Percentiles rank a stretch among this genome's conserved stretches.
phyloP scores from a whole-genome alignment of 1,140 invertebrate species.

The Aporrectodea caliginosa region DNA sequence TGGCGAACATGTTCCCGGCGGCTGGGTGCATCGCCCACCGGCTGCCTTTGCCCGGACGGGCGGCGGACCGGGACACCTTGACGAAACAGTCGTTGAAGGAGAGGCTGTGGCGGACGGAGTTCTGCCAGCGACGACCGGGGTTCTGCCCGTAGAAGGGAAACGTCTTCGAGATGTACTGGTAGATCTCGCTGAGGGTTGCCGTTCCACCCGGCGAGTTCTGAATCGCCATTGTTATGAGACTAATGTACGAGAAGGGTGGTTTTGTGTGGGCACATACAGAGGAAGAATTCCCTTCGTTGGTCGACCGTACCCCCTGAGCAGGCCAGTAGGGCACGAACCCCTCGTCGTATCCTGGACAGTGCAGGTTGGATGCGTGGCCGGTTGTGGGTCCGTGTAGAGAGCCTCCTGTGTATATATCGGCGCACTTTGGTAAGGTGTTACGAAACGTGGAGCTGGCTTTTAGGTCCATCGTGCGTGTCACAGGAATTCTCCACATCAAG shows the following conservation, averaged over 20 bases:
- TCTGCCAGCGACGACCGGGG: constrained; percentile 92
- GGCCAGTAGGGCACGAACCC: no score
- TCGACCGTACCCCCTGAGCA: no score
- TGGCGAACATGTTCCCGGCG: constrained; percentile 92
- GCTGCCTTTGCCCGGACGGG: constrained; percentile 83
- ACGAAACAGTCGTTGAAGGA: constrained; percentile 93
- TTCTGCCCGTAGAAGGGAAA: constrained; percentile 82
- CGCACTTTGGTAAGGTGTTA: no score
- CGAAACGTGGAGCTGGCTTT: no score
- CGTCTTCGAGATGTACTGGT: constrained; percentile 52
- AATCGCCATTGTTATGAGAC: constrained; percentile 55
- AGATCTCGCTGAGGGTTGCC: constrained; percentile 55
- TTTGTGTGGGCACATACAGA: no score
- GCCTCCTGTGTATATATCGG: no score
- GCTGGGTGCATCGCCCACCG: constrained; percentile 85
- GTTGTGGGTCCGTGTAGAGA: no score
- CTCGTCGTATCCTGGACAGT: no score
- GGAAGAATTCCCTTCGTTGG: no score
- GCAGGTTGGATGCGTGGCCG: no score
- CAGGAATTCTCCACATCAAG: no score
- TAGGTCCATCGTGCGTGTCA: no score
- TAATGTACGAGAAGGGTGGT: constrained; percentile 56
- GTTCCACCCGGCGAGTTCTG: constrained; percentile 49
- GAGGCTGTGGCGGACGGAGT: constrained; percentile 87
- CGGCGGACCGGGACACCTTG: constrained; percentile 82